A percentile compares a stretch with the other conserved stretches of the same genome.
phyloP scores from a whole-genome alignment of 2,113 vertebrate genomes.

The Corydoras maculifer region DNA sequence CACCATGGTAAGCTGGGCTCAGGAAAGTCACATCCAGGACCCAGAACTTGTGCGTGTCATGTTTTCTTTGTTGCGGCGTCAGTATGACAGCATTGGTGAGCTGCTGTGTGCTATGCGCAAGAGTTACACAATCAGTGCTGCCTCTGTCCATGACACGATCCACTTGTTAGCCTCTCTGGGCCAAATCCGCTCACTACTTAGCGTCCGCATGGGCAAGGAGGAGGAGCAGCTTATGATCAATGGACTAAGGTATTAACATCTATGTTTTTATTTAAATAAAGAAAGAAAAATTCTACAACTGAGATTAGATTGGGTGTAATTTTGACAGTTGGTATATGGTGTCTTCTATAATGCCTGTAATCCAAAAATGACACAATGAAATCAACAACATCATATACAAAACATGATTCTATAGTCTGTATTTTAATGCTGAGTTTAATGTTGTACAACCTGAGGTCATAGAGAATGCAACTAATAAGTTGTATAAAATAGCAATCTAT shows the following conservation, averaged over 20 bases:
- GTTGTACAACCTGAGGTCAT: too few relatives aligned
- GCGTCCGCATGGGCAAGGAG: slow-evolving; percentile 95
- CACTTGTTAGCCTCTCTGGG: slow-evolving; percentile 87
- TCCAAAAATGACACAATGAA: too few relatives aligned
- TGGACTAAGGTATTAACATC: slow-evolving; percentile 78
- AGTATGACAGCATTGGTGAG: slow-evolving; percentile 96
- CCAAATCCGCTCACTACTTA: slow-evolving; percentile 91
- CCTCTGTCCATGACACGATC: slow-evolving; percentile 87
- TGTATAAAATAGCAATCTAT: too few relatives aligned
- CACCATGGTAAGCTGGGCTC: slow-evolving; percentile 95
- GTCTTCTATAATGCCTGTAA: too few relatives aligned
- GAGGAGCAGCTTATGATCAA: slow-evolving; percentile 98
- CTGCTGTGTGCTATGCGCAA: slow-evolving; percentile 87
- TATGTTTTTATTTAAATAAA: background rate
- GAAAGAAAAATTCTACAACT: too few relatives aligned
- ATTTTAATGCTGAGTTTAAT: too few relatives aligned
- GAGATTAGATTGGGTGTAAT: too few relatives aligned
- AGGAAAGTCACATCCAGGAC: slow-evolving; percentile 93
- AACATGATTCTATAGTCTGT: too few relatives aligned
- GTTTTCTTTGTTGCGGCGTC: slow-evolving; percentile 88
- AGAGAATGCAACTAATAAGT: too few relatives aligned
- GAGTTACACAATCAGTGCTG: slow-evolving; percentile 90
- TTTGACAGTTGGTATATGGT: too few relatives aligned
- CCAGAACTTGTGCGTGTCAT: slow-evolving; percentile 88
- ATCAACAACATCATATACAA: too few relatives aligned